Base-by-base conservation (phyloP, 2,888 invertebrate species). In the Geotrupes spiniger region DNA sequence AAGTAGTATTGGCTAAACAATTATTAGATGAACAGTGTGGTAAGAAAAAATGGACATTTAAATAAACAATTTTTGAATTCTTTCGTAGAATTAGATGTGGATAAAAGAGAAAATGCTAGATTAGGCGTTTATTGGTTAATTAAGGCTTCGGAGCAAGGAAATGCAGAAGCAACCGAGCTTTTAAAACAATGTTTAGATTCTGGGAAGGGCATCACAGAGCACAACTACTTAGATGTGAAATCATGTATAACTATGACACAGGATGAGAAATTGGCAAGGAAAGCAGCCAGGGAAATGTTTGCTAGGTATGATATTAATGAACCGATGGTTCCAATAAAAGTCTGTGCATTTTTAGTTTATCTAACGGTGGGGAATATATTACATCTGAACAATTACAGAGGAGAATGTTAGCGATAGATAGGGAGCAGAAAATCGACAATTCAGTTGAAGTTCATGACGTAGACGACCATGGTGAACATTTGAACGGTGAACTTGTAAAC, bases 111-210 rank as follows among this genome's bases (percentile, higher is more conserved):
- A 63, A 88, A 89, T 72, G 88, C 86, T 52, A 82, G 85, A 57
- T 80, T 89, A 56, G 94, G 92, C 0, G 82, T 95, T 40, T 87
- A 90, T 63, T 95, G 94, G 94, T 73, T 95, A 38, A 85, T 92
- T n/a, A 87, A 89, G 73, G 93, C 95, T 1, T 92, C 94, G 0
- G 89, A 92, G 63, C 92, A 94, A 71, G 95, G 94, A 0, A 92
- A 92, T 62, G 80, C 84, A 33, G 91, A 92, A 68, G 94, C 94
- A 0, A 88, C 92, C 26, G 82, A 82, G 51, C 78, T 92, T 64
- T 76, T 96, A 52, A 76, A 79, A 69, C 82, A 85, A 71, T 88
- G 88, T 63, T 78, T 90, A 8, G 77, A 82, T 28, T 83, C 82
- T 25, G 85, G 87, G 6, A 78, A 79, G 72, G 89, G 89, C 4